Evolutionary conservation across 2,113 vertebrate species (phyloP), one percentile per base, ranked within the genome.

Genomic region (Lutjanus erythropterus): DNA sequence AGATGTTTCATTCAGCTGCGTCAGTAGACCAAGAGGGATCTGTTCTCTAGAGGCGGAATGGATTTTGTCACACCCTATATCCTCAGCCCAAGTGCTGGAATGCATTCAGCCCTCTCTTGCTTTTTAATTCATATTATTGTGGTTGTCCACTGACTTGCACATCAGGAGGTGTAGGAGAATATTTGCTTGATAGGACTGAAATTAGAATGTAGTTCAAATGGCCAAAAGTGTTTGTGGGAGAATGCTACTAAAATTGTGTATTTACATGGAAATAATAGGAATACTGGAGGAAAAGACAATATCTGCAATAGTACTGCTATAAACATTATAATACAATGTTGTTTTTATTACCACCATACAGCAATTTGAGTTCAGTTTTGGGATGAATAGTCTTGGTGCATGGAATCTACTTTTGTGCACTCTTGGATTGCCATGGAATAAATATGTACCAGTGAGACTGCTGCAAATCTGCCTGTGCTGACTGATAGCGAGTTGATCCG

Each of bases 401-500:
- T 47, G 29, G 52, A 68, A 53, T 71, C 61, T 75, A 71, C 62
- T 85, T 52, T 79, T 65, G 56, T 83, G 61, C 50, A 25, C 37
- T 77, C 49, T 12, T 74, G 72, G 27, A 41, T 84, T 72, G 73
- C 52, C 35, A 15, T 60, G 59, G 67, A 79, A 66, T 78, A 44
- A 62, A 80, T 81, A 9, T 25, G 23, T 64, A 47, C 85, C 75
- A 69, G 41, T 71, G 84, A 87, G 68, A 86, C 71, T 67, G 61
- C 53, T 23, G 60, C 75, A 86, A 84, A 86, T 88, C 83, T 86
- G 88, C 52, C 86, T 91, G 87, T 76, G 60, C 78, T 52, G 66
- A 87, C 88, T 76, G 86, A 92, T 92, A 89, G 78, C 23, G 66
- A 64, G 82, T 80, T 91, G 84, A 90, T 86, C 88, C 78, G 78